phyloP scores from a whole-genome alignment of 2,888 invertebrate species.

The Xestia sexstrigata region DNA sequence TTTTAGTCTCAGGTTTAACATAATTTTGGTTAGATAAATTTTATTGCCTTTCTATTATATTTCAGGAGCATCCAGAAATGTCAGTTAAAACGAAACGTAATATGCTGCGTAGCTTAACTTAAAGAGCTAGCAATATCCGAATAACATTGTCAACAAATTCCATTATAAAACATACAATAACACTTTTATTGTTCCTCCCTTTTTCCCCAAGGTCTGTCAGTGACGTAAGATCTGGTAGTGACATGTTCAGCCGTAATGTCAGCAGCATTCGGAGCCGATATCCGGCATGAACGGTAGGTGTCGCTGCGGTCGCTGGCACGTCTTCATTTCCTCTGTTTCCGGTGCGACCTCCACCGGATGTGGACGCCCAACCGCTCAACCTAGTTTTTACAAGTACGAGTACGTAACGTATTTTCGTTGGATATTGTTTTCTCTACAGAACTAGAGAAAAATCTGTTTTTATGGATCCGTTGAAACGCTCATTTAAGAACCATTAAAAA shows the following conservation, averaged over 20 bases:
- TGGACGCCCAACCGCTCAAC: conserved; percentile 47
- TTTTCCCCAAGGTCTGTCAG: neutral
- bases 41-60: neutral
- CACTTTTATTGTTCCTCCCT: neutral
- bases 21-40: neutral
- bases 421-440: neutral
- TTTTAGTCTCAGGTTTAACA: neutral
- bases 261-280: conserved; percentile 58
- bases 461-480: neutral
- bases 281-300: conserved; percentile 64
- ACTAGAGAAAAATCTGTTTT: neutral
- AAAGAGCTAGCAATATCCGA: neutral
- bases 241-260: conserved; percentile 54
- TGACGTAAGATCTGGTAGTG: conserved; percentile 21
- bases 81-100: neutral
- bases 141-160: neutral
- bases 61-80: neutral
- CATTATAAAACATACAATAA: neutral
- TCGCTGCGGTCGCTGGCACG: conserved; percentile 60
- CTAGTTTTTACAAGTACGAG: conserved; percentile 60
- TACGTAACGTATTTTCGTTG: conserved; percentile 39
- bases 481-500: neutral
- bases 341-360: conserved; percentile 55
- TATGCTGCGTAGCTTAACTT: neutral
- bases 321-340: conserved; percentile 72